These are phyloP conservation scores for Nothocercus julius DNA, from an alignment of 2,113 vertebrate genomes.

Conservation along the genomic window DNA sequence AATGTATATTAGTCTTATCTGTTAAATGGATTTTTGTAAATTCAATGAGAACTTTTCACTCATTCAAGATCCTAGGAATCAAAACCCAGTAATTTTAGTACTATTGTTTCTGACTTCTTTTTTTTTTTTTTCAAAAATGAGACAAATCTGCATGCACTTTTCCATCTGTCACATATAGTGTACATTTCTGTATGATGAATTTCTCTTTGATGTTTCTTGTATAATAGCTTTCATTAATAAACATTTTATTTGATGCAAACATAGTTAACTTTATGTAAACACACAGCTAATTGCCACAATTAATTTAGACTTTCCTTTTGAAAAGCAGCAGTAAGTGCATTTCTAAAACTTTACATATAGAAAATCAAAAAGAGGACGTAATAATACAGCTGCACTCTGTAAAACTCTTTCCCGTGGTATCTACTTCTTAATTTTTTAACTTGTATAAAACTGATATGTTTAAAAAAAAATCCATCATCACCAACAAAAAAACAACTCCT, in stretches of 20 bases:
- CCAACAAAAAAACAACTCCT: constrained; percentile 43
- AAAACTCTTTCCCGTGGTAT: constrained; percentile 57
- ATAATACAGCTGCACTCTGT: constrained; percentile 56
- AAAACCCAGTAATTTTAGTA: constrained; percentile 72
- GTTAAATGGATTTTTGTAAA: constrained; percentile 88
- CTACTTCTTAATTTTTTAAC: constrained; percentile 43
- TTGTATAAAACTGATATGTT: constrained; percentile 30
- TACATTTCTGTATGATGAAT: constrained; percentile 82
- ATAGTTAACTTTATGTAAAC: constrained; percentile 82
- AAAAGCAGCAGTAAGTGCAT: constrained; percentile 62
- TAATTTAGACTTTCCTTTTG: constrained; percentile 65
- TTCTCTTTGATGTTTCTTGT: constrained; percentile 85
- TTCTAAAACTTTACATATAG: constrained; percentile 45
- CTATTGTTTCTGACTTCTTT: constrained; percentile 69
- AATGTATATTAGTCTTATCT: constrained; percentile 85
- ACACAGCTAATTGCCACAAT: constrained; percentile 67
- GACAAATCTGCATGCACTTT: constrained; percentile 82
- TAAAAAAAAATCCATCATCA: constrained; percentile 1
- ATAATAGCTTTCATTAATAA: constrained; percentile 86
- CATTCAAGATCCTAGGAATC: constrained; percentile 77
- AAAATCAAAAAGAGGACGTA: constrained; percentile 46
- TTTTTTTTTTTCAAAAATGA: constrained; percentile 54
- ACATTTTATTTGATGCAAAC: constrained; percentile 83
- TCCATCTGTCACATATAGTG: constrained; percentile 78
- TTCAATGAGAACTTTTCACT: constrained; percentile 82